Conservation (phyloP, 1,140 invertebrate species). For the Diplogasteroides magnus region DNA sequence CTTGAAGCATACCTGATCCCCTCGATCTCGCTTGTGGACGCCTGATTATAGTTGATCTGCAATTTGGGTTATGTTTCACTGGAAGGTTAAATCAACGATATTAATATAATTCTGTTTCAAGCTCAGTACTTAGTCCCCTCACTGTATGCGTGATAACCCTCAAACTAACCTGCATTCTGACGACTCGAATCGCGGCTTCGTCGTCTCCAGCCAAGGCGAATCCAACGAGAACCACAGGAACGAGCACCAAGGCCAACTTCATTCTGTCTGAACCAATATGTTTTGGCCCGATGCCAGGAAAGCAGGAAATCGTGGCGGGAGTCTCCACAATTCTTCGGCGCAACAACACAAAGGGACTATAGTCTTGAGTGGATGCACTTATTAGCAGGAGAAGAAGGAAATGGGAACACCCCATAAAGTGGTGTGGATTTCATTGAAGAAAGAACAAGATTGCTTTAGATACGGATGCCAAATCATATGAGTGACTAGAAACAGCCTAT, state of each 20-base stretch:
- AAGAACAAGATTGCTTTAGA: no score
- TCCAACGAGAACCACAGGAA: background rate
- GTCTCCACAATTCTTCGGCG: no score
- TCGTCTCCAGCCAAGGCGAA: background rate
- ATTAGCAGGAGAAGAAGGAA: background rate
- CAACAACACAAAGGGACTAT: no score
- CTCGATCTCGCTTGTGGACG: slow-evolving; percentile 13
- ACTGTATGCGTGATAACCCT: background rate
- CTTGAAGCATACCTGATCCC: slow-evolving; percentile 12
- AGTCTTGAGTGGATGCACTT: background rate
- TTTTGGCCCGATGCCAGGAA: background rate
- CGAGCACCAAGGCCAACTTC: background rate
- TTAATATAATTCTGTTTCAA: no score
- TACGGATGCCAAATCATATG: no score
- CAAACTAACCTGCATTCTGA: background rate
- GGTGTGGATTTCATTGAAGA: no score
- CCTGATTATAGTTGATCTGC: slow-evolving; percentile 25
- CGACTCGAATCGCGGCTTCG: background rate
- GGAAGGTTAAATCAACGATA: background rate
- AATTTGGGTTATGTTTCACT: background rate
- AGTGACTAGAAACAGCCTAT: no score
- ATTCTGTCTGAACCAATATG: background rate
- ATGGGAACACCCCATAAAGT: no score
- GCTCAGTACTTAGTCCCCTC: background rate
- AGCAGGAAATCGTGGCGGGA: background rate